Evolutionary conservation across 2,888 invertebrate genomes (phyloP).

Genomic region (Octonoba sinensis): DNA sequence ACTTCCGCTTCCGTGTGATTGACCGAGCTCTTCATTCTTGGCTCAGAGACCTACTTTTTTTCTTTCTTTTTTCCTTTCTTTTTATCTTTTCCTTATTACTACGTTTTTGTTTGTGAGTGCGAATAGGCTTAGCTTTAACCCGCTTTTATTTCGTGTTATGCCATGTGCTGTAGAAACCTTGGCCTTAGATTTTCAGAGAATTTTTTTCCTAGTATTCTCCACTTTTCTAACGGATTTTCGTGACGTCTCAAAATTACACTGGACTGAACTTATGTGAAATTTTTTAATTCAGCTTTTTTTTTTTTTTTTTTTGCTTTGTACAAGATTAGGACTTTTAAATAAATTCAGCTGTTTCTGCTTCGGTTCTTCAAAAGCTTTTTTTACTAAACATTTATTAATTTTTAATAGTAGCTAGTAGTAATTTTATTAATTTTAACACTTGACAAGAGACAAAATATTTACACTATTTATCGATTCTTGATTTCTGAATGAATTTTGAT

Average conservation of each 20-base stretch:
- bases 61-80: slow-evolving; percentile 8
- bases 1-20: slow-evolving; percentile 65
- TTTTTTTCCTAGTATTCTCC: background rate
- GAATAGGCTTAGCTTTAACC: slow-evolving; percentile 40
- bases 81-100: slow-evolving; percentile 60
- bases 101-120: slow-evolving; percentile 26
- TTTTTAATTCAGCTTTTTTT: too few relatives aligned
- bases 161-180: slow-evolving; percentile 34
- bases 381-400: too few relatives aligned
- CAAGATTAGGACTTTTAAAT: too few relatives aligned
- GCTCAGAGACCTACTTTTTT: slow-evolving; percentile 62
- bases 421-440: too few relatives aligned
- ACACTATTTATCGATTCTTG: too few relatives aligned
- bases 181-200: slow-evolving; percentile 30
- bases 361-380: too few relatives aligned
- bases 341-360: too few relatives aligned
- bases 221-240: background rate
- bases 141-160: slow-evolving; percentile 31
- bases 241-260: background rate
- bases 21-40: slow-evolving; percentile 61
- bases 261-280: background rate
- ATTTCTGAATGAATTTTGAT: too few relatives aligned
- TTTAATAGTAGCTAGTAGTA: too few relatives aligned
- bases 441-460: too few relatives aligned
- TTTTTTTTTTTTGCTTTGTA: too few relatives aligned